These are phyloP conservation scores for Tinea trinotella DNA, from an alignment of 2,888 invertebrate genomes.

Conservation along the genomic window DNA sequence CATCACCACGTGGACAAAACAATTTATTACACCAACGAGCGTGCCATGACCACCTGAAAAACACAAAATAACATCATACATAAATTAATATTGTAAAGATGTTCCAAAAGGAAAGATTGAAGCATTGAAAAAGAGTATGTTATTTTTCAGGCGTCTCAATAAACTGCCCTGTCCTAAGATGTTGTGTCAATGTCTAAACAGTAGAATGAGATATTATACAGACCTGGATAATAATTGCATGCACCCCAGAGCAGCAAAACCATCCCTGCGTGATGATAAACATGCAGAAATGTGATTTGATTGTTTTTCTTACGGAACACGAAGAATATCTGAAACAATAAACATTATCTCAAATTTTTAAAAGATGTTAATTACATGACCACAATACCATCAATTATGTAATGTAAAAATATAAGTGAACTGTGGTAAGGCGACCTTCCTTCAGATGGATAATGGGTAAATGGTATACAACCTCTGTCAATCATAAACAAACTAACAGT, in stretches of 20 bases:
- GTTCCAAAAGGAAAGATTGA: neutral
- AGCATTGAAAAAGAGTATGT: neutral
- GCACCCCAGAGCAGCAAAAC: constrained; percentile 76
- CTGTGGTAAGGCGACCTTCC: too few relatives aligned
- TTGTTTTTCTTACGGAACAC: constrained; percentile 79
- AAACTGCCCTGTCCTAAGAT: neutral
- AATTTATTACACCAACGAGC: constrained; percentile 77
- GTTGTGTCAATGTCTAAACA: neutral
- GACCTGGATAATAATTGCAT: constrained; percentile 73
- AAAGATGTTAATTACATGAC: too few relatives aligned
- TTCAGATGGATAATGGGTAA: too few relatives aligned
- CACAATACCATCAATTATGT: too few relatives aligned
- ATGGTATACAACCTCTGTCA: too few relatives aligned
- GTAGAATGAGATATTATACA: constrained; percentile 22
- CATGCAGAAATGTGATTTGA: constrained; percentile 81
- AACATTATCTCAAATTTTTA: too few relatives aligned
- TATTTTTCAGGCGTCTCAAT: too few relatives aligned
- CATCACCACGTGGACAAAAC: constrained; percentile 85
- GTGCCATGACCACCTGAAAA: constrained; percentile 77
- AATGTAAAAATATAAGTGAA: too few relatives aligned
- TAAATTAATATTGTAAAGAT: too few relatives aligned
- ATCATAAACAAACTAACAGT: too few relatives aligned
- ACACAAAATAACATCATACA: constrained; percentile 13
- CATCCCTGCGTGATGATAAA: constrained; percentile 88
- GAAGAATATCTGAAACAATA: constrained; percentile 83